These are phyloP conservation scores for Nothobranchius kuhntae DNA, from an alignment of 2,113 vertebrate species.

Conservation along the genomic window DNA sequence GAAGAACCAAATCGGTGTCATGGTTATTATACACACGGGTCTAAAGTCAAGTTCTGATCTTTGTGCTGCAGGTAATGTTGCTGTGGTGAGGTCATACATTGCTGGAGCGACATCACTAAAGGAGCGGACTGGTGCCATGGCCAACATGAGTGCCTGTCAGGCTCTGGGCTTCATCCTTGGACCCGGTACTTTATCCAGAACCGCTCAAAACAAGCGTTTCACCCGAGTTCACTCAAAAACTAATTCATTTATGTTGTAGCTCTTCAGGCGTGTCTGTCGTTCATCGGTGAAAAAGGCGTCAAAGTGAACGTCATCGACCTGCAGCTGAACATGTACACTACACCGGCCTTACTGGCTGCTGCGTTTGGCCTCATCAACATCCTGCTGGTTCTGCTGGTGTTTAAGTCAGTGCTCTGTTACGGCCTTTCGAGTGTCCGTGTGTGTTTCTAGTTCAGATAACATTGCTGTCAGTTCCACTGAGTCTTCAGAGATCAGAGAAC, in stretches of 20 bases:
- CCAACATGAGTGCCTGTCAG: slow-evolving; percentile 93
- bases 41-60: not conserved
- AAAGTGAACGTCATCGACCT: slow-evolving; percentile 80
- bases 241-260: slow-evolving; percentile 68
- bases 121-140: slow-evolving; percentile 93
- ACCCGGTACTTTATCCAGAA: slow-evolving; percentile 81
- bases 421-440: not conserved
- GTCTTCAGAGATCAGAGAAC: not conserved
- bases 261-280: slow-evolving; percentile 89
- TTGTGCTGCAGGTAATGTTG: slow-evolving; percentile 86
- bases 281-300: slow-evolving; percentile 89
- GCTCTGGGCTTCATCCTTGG: slow-evolving; percentile 96
- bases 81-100: slow-evolving; percentile 91
- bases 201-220: too few relatives aligned
- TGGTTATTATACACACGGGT: not conserved
- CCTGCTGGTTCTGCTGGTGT: slow-evolving; percentile 85
- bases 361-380: slow-evolving; percentile 88
- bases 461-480: not conserved
- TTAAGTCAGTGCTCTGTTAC: slow-evolving; percentile 81
- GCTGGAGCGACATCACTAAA: slow-evolving; percentile 92
- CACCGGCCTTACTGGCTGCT: slow-evolving; percentile 88
- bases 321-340: slow-evolving; percentile 94
- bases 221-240: too few relatives aligned
- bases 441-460: not conserved
- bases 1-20: not conserved